phyloP scores from a whole-genome alignment of 2,797 vertebrate genomes.

The Sparidentex hasta region DNA sequence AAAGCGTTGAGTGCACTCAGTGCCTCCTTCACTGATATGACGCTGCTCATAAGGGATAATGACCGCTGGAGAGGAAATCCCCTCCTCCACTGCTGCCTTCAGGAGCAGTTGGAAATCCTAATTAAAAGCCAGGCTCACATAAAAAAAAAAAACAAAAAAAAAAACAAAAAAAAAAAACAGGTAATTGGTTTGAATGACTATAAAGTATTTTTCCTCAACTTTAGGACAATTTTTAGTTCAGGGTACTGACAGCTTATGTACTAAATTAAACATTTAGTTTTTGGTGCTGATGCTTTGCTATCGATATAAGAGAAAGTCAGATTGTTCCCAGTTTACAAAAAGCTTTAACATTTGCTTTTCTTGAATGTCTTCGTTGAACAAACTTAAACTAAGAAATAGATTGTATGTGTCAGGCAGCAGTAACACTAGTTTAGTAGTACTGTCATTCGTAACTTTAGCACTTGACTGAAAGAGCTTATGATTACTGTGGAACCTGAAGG shows the following conservation, averaged over 20 bases:
- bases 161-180: not conserved
- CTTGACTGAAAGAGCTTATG: not conserved
- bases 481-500: conserved; percentile 40
- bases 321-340: not conserved
- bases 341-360: not conserved
- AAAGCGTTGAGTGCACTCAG: conserved; percentile 45
- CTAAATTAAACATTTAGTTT: not conserved
- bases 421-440: not conserved
- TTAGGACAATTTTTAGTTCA: not conserved
- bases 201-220: not conserved
- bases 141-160: conserved; percentile 13
- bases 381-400: not conserved
- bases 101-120: conserved; percentile 33
- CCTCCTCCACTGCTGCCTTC: conserved; percentile 55
- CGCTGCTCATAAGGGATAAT: conserved; percentile 39
- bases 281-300: not conserved
- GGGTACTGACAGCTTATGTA: not conserved
- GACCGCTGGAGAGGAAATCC: conserved; percentile 57
- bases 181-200: not conserved
- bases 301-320: not conserved
- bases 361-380: not conserved
- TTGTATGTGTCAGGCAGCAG: not conserved
- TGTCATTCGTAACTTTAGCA: conserved; percentile 12
- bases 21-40: conserved; percentile 34
- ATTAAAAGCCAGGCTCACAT: conserved; percentile 22